phyloP scores from a whole-genome alignment of 1,140 invertebrate genomes.

The Pseudomyrmex pallidus region DNA sequence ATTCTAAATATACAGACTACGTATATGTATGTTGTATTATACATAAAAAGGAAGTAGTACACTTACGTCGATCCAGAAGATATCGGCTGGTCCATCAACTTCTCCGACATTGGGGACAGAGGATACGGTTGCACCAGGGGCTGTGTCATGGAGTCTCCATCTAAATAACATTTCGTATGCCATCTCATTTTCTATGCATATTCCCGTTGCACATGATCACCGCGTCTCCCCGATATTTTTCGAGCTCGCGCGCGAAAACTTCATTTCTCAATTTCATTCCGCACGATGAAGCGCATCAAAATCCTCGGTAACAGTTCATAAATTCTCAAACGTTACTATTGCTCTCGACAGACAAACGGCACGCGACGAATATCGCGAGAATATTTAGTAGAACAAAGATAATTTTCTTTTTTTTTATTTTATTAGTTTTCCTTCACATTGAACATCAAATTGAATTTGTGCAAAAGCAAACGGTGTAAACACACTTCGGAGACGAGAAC shows the following conservation, averaged over 20 bases:
- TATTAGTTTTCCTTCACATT: too few species aligned
- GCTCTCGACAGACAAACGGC: neutral
- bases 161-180: constrained; percentile 65
- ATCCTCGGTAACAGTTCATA: neutral
- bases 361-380: neutral
- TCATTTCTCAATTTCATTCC: constrained; percentile 15
- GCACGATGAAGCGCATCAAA: neutral
- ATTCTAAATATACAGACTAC: neutral
- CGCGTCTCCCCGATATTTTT: constrained; percentile 22
- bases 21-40: neutral
- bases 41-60: neutral
- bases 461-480: too few species aligned
- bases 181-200: constrained; percentile 30
- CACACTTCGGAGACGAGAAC: neutral
- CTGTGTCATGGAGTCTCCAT: constrained; percentile 86
- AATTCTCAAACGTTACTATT: constrained; percentile 11
- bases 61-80: constrained; percentile 92
- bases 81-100: constrained; percentile 89
- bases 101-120: constrained; percentile 88
- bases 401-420: too few species aligned
- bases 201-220: neutral
- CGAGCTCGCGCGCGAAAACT: neutral
- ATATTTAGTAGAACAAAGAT: too few species aligned
- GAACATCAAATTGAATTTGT: too few species aligned
- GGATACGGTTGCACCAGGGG: constrained; percentile 90